phyloP scores from a whole-genome alignment of 2,113 vertebrate genomes.

The Paradoxurus hermaphroditus region DNA sequence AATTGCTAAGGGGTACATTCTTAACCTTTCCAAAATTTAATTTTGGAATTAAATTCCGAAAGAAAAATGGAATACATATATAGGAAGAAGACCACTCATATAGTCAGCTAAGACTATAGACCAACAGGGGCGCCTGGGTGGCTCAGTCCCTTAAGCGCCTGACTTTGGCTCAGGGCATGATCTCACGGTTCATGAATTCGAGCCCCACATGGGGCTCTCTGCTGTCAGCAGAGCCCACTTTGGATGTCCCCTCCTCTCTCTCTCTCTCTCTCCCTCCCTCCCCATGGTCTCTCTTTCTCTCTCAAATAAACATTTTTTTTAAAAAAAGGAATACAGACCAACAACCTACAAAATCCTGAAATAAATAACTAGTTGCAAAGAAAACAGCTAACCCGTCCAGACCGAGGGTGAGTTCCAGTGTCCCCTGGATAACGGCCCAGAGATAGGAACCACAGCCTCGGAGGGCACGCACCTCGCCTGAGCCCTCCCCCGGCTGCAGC shows the following conservation, averaged over 20 bases:
- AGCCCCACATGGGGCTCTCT: no score
- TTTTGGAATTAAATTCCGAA: background rate
- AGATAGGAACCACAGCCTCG: accelerated
- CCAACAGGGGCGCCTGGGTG: no score
- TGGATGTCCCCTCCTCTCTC: no score
- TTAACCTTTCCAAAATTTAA: background rate
- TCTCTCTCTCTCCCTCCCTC: no score
- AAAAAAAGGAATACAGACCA: background rate
- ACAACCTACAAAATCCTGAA: background rate
- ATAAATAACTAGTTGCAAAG: background rate
- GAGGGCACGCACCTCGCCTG: background rate
- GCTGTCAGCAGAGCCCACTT: no score
- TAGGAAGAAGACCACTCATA: background rate
- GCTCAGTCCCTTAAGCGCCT: no score
- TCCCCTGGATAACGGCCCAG: accelerated
- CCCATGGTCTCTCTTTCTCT: no score
- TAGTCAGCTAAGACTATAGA: background rate
- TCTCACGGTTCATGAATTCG: no score
- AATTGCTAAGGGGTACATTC: background rate
- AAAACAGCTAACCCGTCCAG: accelerated
- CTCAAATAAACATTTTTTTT: no score
- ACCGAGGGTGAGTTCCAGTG: accelerated
- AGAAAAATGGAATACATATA: accelerated
- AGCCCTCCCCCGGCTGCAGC: accelerated
- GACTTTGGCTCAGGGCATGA: no score